These are phyloP conservation scores for Lepidochrysops patricia DNA, from an alignment of 2,888 invertebrate genomes.

Conservation along the genomic window DNA sequence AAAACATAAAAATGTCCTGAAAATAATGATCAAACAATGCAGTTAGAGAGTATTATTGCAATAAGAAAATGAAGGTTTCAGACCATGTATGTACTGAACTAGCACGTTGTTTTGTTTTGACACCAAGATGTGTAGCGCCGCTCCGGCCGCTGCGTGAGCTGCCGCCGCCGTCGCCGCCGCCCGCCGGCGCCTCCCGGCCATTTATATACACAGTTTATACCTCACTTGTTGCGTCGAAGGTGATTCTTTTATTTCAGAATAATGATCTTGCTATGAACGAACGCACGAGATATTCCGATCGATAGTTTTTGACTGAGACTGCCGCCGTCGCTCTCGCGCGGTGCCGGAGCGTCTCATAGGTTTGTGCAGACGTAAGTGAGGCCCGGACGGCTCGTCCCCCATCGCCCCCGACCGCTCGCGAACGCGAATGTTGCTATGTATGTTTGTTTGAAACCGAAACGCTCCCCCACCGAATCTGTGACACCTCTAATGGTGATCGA, in stretches of 20 bases:
- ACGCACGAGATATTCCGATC: neutral
- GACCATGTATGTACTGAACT: neutral
- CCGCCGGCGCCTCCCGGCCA: neutral
- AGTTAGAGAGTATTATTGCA: neutral
- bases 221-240: constrained; percentile 4
- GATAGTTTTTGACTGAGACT: neutral
- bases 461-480: no score
- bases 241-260: constrained; percentile 10
- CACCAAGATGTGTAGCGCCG: constrained; percentile 15
- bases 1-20: neutral
- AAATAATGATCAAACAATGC: neutral
- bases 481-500: no score
- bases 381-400: no score
- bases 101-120: constrained; percentile 15
- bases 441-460: neutral
- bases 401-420: neutral
- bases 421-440: constrained; percentile 2
- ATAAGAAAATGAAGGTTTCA: constrained; percentile 7
- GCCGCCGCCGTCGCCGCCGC: neutral
- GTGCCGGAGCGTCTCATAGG: constrained; percentile 11
- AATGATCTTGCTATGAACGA: neutral
- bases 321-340: neutral
- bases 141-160: constrained; percentile 1
- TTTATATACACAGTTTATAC: constrained; percentile 2
- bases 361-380: constrained; percentile 12